Evolutionary conservation across 53 echinoderm and acorn worm species (phyloP), one percentile per base, ranked within the genome.

Genomic region (Antedon mediterranea): DNA sequence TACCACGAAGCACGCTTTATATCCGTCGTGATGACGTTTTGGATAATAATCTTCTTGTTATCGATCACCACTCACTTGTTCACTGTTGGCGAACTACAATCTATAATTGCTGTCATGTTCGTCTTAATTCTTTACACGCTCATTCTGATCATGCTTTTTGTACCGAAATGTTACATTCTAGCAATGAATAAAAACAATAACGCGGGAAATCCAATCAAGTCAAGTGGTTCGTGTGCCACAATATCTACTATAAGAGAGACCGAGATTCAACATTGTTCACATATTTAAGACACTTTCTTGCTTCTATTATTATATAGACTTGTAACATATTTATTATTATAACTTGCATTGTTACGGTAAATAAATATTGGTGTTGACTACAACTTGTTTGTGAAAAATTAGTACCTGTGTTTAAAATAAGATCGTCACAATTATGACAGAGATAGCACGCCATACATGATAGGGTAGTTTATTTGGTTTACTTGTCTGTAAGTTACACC

Each of bases 1-100:
- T 92, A 89, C 79, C 88, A 92, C 82, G 92, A 92, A 76, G 85
- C 92, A 70, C 86, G 88, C 15, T 92, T 89, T 79, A 92, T 92
- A 73, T 89, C 92, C 3, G 88, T 89, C 43, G 82, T 84, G 57
- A 92, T 92, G 92, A 34, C 89, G 33, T 88, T 92, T 71, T 92
- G 89, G 79, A 82, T 92, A 15, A 82, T 92, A 8, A 86, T 89
- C 71, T 92, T 89, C 89, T 84, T 92, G 84, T 84, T 92, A 14
- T 92, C 88, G 23, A 72, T 92, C 18, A 89, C 92, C 30, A 84
- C 84, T 18, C 89, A 92, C 77, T 86, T 92, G 71, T 83, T 81
- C 28, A 86, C 89, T 28, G 89, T 82, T 11, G 92, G 92, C 9
- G 83, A 83, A 72, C 83, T 90, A 0, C 88, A 90, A 71, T 80